phyloP scores from a whole-genome alignment of 2,113 vertebrate species.

The Varanus komodoensis region DNA sequence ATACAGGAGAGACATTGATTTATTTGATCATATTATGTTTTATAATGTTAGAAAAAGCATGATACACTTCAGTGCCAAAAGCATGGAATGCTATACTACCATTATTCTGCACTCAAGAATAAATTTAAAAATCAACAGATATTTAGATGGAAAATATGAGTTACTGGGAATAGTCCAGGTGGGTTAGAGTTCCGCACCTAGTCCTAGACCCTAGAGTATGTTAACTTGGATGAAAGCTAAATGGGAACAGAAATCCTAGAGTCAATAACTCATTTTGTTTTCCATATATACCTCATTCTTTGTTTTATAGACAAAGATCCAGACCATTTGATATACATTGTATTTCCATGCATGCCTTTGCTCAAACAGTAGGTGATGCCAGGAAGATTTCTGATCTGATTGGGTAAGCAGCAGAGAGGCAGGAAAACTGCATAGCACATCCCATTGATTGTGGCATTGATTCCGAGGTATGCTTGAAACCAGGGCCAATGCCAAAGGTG shows the following conservation, averaged over 20 bases:
- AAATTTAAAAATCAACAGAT: conserved; percentile 66
- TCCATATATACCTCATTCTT: conserved; percentile 58
- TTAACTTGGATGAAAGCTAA: conserved; percentile 65
- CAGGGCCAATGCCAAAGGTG: too few species aligned
- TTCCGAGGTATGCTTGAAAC: too few species aligned
- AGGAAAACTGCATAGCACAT: too few species aligned
- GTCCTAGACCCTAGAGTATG: neutral
- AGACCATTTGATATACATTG: neutral
- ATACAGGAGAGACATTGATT: conserved; percentile 75
- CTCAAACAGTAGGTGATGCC: neutral
- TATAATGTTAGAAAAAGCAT: conserved; percentile 76
- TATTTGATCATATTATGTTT: conserved; percentile 71
- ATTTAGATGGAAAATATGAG: conserved; percentile 61
- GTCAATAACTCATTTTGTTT: conserved; percentile 65
- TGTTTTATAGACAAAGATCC: conserved; percentile 50
- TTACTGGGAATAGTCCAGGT: conserved; percentile 69
- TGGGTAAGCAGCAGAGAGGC: neutral
- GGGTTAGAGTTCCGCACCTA: conserved; percentile 68
- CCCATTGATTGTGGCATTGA: too few species aligned
- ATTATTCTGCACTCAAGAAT: conserved; percentile 65
- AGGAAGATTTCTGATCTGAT: neutral
- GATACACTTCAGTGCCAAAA: conserved; percentile 67
- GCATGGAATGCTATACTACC: conserved; percentile 71
- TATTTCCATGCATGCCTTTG: neutral
- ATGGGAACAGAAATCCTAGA: conserved; percentile 65